Percentiles rank a stretch among this genome's conserved stretches.
Conservation (phyloP, 2,888 invertebrate species). For the Strigamia maritima region DNA sequence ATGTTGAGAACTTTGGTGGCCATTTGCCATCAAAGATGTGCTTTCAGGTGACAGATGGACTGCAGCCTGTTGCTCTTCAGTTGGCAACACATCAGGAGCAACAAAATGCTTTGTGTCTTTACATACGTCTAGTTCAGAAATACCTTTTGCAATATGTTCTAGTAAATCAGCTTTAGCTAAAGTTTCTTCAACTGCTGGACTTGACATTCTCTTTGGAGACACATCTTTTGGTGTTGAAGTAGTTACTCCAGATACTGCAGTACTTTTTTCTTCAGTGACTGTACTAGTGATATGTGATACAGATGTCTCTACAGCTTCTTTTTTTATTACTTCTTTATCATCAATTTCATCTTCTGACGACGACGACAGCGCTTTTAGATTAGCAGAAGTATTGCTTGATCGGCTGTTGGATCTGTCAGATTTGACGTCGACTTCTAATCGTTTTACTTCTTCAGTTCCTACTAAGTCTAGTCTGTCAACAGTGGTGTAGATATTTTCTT, state of each 20-base stretch:
- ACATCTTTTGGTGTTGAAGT: constrained; percentile 22
- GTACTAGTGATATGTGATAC: neutral
- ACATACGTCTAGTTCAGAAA: neutral
- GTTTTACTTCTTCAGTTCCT: constrained; percentile 12
- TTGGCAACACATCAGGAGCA: constrained; percentile 6
- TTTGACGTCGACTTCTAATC: neutral
- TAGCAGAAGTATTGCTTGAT: neutral
- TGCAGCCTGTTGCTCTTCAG: constrained; percentile 30
- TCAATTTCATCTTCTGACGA: constrained; percentile 7
- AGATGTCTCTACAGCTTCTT: neutral
- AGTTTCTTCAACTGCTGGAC: neutral
- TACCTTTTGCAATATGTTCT: neutral
- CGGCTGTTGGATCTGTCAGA: constrained; percentile 4
- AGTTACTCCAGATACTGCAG: neutral
- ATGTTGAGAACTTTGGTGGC: constrained; percentile 15
- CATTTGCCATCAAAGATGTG: constrained; percentile 22
- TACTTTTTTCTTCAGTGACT: neutral
- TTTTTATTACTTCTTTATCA: neutral
- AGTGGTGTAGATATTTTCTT: constrained; percentile 36
- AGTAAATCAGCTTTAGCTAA: neutral
- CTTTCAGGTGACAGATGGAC: constrained; percentile 22
- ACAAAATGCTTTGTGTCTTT: neutral
- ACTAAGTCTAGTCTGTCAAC: constrained; percentile 36
- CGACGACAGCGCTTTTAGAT: neutral
- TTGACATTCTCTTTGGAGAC: neutral